Evolutionary conservation across 2,888 invertebrate species (phyloP).

Genomic region (Beris chalybata): DNA sequence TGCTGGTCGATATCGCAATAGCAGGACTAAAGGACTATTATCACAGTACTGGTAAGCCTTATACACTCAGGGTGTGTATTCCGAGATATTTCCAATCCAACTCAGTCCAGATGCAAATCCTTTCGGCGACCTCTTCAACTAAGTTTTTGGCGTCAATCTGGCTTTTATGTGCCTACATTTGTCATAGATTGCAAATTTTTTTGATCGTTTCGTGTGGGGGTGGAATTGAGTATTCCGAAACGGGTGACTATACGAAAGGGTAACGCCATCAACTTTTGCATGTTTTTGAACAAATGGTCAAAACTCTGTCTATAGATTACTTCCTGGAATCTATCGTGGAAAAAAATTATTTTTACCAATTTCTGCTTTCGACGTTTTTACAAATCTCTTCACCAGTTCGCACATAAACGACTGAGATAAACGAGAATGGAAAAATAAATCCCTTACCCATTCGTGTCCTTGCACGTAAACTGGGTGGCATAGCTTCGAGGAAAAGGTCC

Average conservation of each 20-base stretch:
- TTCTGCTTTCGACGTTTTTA: conserved; percentile 34
- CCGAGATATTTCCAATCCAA: conserved; percentile 17
- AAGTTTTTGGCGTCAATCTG: conserved; percentile 17
- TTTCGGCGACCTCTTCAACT: conserved; percentile 13
- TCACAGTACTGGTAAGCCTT: neutral
- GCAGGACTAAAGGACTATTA: conserved; percentile 4
- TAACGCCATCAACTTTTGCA: conserved; percentile 26
- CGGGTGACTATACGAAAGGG: conserved; percentile 16
- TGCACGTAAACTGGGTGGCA: neutral
- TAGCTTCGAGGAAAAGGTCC: conserved; percentile 25
- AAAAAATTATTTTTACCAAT: conserved; percentile 33
- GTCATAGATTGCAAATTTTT: conserved; percentile 16
- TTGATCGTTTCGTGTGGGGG: neutral
- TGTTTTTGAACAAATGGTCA: conserved; percentile 7
- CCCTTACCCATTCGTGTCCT: conserved; percentile 10
- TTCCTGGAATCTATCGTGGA: conserved; percentile 22
- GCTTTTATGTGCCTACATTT: conserved; percentile 27
- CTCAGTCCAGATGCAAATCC: conserved; percentile 15
- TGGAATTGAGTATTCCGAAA: neutral
- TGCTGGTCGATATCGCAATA: conserved; percentile 10
- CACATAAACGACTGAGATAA: conserved; percentile 1
- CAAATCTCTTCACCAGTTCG: conserved; percentile 29
- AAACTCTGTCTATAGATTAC: conserved; percentile 24
- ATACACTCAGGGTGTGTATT: neutral
- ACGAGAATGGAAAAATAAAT: conserved; percentile 22